Conservation (phyloP, 2,113 vertebrate genomes). For the Eonycteris spelaea region DNA sequence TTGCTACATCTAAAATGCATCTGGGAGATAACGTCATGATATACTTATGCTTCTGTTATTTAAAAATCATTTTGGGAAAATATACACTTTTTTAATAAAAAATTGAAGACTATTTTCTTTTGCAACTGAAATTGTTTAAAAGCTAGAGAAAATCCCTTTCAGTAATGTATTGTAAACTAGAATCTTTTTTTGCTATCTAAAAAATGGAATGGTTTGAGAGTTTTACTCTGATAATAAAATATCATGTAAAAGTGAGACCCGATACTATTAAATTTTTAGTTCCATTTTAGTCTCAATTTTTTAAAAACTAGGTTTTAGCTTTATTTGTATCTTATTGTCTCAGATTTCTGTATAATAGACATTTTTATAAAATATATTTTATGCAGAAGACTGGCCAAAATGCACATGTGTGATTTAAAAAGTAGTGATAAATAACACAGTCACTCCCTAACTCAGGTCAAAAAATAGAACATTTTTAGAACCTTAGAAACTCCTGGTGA, state of each 20-base stretch:
- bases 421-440: background rate
- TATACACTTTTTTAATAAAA: background rate
- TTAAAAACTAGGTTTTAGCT: background rate
- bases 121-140: slow-evolving; percentile 26
- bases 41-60: background rate
- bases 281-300: background rate
- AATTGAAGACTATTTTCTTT: slow-evolving; percentile 29
- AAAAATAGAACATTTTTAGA: background rate
- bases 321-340: slow-evolving; percentile 10
- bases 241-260: background rate
- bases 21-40: background rate
- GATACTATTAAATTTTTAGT: background rate
- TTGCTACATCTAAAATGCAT: background rate
- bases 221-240: slow-evolving; percentile 29
- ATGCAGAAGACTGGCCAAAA: background rate
- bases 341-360: background rate
- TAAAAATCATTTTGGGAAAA: slow-evolving; percentile 28
- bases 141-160: slow-evolving; percentile 18
- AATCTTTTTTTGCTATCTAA: slow-evolving; percentile 7
- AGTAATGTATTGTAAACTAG: background rate
- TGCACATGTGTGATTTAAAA: background rate
- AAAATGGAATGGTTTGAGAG: slow-evolving; percentile 2
- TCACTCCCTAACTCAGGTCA: background rate
- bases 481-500: background rate
- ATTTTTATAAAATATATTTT: slow-evolving; percentile 20